A percentile compares a stretch with the other conserved stretches of the same genome.
Evolutionary conservation across 2,797 vertebrate species (phyloP).

Genomic region (Gymnothorax javanicus): DNA sequence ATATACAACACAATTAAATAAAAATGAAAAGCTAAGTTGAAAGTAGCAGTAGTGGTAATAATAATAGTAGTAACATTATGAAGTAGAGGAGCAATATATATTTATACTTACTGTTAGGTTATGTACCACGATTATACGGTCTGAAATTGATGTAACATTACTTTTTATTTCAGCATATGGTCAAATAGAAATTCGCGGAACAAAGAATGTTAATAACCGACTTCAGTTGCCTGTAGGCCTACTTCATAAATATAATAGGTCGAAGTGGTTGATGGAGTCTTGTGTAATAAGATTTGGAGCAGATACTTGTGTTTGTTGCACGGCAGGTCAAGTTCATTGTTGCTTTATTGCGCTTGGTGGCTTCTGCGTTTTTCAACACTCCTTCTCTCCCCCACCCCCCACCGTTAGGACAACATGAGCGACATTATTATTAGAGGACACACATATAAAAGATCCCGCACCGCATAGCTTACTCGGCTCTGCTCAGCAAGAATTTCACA

Average conservation of each 20-base stretch:
- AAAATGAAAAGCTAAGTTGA: too few relatives aligned
- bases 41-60: not conserved
- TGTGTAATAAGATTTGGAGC: constrained; percentile 2
- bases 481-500: not conserved
- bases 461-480: not conserved
- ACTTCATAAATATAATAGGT: not conserved
- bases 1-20: too few relatives aligned
- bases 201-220: too few relatives aligned
- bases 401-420: constrained; percentile 28
- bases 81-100: not conserved
- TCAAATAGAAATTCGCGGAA: too few relatives aligned
- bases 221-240: too few relatives aligned
- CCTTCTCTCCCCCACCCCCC: not conserved
- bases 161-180: not conserved
- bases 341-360: constrained; percentile 30
- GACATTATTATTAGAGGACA: constrained; percentile 14
- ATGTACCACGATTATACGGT: not conserved
- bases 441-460: not conserved
- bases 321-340: constrained; percentile 35
- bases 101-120: too few relatives aligned
- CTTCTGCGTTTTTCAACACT: constrained; percentile 22
- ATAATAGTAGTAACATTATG: not conserved
- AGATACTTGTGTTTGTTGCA: constrained; percentile 3
- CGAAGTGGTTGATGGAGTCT: constrained; percentile 9
- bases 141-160: not conserved